phyloP scores from a whole-genome alignment of 2,888 invertebrate species.

The Apodemia mormo region DNA sequence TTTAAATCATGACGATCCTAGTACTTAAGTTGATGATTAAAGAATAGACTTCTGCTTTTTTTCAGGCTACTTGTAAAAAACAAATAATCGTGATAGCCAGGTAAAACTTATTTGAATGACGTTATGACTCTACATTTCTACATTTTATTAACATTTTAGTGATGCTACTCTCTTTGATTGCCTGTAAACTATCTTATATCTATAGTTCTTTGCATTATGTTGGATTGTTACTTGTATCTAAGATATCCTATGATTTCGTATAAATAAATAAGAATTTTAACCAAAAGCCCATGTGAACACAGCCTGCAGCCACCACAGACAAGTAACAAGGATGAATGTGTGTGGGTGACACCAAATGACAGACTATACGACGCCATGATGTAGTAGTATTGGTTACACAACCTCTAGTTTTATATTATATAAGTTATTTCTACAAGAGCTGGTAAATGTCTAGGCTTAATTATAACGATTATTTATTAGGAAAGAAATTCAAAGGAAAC shows the following conservation, averaged over 20 bases:
- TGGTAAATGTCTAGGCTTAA: not conserved
- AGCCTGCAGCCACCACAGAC: not conserved
- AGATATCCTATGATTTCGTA: not conserved
- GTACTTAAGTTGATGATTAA: too few species aligned
- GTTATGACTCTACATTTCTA: not conserved
- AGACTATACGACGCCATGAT: constrained; percentile 22
- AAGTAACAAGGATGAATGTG: not conserved
- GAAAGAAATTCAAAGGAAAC: not conserved
- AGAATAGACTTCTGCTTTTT: too few species aligned
- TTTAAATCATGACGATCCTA: too few species aligned
- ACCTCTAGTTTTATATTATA: constrained; percentile 3
- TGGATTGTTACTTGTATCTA: not conserved
- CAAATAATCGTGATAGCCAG: too few species aligned
- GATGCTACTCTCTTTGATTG: not conserved
- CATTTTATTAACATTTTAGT: not conserved
- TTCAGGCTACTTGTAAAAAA: too few species aligned
- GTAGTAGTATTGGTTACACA: constrained; percentile 18
- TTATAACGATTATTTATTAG: not conserved
- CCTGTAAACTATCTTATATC: not conserved
- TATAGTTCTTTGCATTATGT: not conserved
- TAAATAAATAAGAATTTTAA: not conserved
- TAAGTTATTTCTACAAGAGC: constrained; percentile 9
- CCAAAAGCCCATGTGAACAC: not conserved
- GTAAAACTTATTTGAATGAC: too few species aligned
- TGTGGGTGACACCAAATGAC: constrained; percentile 11